Base-by-base conservation (phyloP, 1,140 invertebrate species). In the Episyrphus balteatus region DNA sequence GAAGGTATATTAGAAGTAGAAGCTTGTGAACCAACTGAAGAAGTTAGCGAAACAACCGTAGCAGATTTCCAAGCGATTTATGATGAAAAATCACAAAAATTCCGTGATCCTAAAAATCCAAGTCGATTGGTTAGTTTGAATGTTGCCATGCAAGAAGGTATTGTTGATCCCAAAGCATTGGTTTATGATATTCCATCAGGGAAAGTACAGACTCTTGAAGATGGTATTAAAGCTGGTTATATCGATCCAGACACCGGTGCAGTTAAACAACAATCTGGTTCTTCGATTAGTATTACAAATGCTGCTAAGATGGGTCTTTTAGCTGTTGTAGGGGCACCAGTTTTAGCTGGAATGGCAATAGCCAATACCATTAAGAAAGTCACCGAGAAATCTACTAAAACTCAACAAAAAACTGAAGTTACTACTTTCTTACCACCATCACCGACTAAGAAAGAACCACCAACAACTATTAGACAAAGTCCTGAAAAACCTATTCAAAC, bases 271-370 rank as follows among this genome's bases (percentile, higher is more conserved):
- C 71, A 76, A 53, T 68, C 70, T 47, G 75, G 75, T 18, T 75
- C 73, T 48, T 66, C 66, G 10, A 47, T 77, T 46, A 72, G 77
- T 58, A 72, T 79, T 50, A 78, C 77, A 57, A 80, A 92, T 54
- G 90, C 89, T 44, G 78, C 86, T 2, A 88, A 91, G 64, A 70
- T 87, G 57, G 91, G 90, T 15, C 68, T 92, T 2, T 62, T 92
- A 32, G 82, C 82, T 49, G 69, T 86, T 40, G 72, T 84, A 21
- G 79, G 78, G 33, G 80, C 80, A 15, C 82, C 83, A 9, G 75
- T 87, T 52, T 59, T 88, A 41, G 86, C 86, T 44, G 87, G 84
- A 39, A 84, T 85, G 72, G 82, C 81, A 37, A 79, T 87, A 13
- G 79, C 81, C 36, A 80, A 88, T 68, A 81, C 81, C 14, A 77